A percentile compares a stretch with the other conserved stretches of the same genome.
These are phyloP conservation scores for Mayetiola destructor DNA, from an alignment of 2,888 invertebrate genomes.

Conservation along the genomic window DNA sequence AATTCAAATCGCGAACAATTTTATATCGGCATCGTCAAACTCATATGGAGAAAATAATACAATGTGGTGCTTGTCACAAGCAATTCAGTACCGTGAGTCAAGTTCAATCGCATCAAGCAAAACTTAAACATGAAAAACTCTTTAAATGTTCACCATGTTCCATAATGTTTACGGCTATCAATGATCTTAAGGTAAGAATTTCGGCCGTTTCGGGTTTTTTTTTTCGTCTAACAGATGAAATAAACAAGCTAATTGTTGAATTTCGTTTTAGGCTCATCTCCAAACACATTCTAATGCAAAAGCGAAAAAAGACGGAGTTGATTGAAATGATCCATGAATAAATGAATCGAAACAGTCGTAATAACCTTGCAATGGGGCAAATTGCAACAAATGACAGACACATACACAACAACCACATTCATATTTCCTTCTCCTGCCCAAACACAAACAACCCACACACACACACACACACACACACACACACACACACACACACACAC, in stretches of 20 bases:
- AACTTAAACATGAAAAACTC: conserved; percentile 36
- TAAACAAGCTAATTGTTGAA: background rate
- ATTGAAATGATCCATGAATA: no score
- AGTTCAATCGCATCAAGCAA: conserved; percentile 38
- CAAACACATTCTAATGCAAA: background rate
- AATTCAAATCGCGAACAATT: conserved; percentile 44
- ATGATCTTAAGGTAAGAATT: conserved; percentile 39
- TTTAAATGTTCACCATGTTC: conserved; percentile 41
- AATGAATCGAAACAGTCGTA: no score
- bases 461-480: no score
- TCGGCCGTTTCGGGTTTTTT: background rate
- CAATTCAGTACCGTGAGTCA: conserved; percentile 40
- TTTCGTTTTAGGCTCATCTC: background rate
- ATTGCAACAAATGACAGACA: no score
- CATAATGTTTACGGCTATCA: conserved; percentile 43
- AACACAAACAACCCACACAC: no score
- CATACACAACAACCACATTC: no score
- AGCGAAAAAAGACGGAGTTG: conserved; percentile 3
- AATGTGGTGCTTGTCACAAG: conserved; percentile 39
- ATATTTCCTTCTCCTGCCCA: no score
- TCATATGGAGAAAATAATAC: conserved; percentile 42
- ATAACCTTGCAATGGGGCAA: no score
- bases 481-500: no score
- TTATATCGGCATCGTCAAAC: conserved; percentile 47
- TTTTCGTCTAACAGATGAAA: no score